Conservation (phyloP, 2,797 vertebrate genomes). For the Halcyon leucocephala region DNA sequence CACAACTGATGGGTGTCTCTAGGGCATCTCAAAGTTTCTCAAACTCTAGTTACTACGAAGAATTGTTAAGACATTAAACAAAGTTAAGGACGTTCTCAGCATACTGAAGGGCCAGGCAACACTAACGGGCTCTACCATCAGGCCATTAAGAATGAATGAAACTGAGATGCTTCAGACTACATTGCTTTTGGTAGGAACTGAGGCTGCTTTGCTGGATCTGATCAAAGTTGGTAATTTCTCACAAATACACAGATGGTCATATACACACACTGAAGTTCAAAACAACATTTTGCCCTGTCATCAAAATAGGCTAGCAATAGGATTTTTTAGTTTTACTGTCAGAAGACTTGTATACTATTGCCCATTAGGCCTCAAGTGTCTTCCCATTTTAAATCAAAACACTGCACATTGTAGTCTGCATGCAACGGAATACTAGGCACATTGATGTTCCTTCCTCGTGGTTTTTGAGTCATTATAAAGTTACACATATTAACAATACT, state of each 20-base stretch:
- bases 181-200: background rate
- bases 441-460: accelerated
- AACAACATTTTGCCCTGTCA: background rate
- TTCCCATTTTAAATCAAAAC: background rate
- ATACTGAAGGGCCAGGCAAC: background rate
- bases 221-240: background rate
- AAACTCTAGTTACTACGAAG: background rate
- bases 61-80: background rate
- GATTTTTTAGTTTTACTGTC: background rate
- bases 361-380: background rate
- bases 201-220: background rate
- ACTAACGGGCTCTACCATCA: background rate
- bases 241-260: background rate
- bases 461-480: background rate
- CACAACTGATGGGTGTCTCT: background rate
- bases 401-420: background rate
- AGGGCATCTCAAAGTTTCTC: background rate
- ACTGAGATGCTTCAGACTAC: background rate
- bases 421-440: background rate
- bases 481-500: background rate
- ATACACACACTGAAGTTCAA: background rate
- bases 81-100: background rate
- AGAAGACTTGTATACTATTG: background rate
- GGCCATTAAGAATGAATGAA: background rate
- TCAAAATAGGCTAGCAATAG: background rate